A percentile compares a stretch with the other conserved stretches of the same genome.
Conservation (phyloP, 2,797 vertebrate species). For the Eulemur albifrons region DNA sequence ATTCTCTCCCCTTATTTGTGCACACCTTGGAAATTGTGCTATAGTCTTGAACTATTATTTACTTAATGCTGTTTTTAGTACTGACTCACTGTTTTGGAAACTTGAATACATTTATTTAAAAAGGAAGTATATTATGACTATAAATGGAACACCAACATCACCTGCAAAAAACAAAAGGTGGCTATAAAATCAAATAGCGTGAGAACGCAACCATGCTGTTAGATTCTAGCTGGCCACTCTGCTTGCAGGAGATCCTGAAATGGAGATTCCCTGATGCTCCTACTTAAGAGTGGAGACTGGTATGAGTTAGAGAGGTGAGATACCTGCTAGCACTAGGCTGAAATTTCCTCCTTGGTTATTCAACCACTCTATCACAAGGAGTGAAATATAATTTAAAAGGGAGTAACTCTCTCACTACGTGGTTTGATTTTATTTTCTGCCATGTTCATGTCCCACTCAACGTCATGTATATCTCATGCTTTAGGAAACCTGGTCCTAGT, state of each 20-base stretch:
- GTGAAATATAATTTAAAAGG: background rate
- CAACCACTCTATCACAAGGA: background rate
- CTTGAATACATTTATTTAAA: background rate
- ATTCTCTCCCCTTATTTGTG: background rate
- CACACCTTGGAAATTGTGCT: background rate
- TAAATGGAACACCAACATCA: background rate
- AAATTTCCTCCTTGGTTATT: background rate
- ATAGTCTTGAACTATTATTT: background rate
- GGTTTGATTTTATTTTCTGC: background rate
- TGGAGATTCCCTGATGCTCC: background rate
- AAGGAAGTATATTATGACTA: slow-evolving; percentile 17
- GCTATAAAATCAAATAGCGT: background rate
- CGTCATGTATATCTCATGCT: background rate
- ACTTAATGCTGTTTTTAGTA: slow-evolving; percentile 6
- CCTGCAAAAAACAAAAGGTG: background rate
- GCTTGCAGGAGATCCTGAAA: background rate
- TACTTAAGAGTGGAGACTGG: background rate
- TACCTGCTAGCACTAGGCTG: background rate
- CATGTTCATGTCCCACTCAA: background rate
- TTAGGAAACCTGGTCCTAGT: background rate
- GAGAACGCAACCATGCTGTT: background rate
- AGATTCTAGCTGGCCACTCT: background rate
- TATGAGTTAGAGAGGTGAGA: background rate
- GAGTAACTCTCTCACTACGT: background rate
- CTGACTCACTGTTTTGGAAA: background rate